These are phyloP conservation scores for Pristionchus japonicus DNA, from an alignment of 2,888 invertebrate species.

Conservation along the genomic window DNA sequence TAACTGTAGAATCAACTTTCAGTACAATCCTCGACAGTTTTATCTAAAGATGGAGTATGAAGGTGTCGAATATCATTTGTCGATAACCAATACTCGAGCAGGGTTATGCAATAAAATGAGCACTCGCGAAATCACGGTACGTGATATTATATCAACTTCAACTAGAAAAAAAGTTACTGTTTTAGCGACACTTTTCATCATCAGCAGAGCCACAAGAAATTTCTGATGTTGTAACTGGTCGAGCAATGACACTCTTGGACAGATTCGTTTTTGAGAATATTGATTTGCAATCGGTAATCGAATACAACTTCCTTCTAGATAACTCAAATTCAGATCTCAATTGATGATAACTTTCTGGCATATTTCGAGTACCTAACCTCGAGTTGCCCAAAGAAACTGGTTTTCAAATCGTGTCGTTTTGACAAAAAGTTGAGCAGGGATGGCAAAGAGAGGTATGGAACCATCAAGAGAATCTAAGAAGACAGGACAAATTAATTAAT, in stretches of 20 bases:
- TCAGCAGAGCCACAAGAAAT: not conserved
- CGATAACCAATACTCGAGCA: no score
- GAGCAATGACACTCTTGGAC: not conserved
- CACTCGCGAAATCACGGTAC: no score
- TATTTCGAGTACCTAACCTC: not conserved
- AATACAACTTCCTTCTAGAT: not conserved
- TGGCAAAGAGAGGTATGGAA: not conserved
- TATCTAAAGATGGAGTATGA: no score
- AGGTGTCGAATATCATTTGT: no score
- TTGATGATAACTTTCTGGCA: not conserved
- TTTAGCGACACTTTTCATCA: not conserved
- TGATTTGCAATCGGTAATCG: not conserved
- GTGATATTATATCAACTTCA: no score
- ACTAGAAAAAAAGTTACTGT: not conserved
- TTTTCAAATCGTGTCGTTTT: not conserved
- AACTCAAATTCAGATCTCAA: not conserved
- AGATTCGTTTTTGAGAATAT: not conserved
- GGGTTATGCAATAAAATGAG: no score
- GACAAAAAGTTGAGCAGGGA: not conserved
- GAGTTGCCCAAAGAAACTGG: not conserved
- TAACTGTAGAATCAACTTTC: no score
- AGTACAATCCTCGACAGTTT: no score
- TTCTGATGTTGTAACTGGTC: not conserved
- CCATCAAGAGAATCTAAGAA: not conserved
- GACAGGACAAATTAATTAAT: not conserved